phyloP scores from a whole-genome alignment of 2,113 vertebrate species.

The Pyrgilauda ruficollis region DNA sequence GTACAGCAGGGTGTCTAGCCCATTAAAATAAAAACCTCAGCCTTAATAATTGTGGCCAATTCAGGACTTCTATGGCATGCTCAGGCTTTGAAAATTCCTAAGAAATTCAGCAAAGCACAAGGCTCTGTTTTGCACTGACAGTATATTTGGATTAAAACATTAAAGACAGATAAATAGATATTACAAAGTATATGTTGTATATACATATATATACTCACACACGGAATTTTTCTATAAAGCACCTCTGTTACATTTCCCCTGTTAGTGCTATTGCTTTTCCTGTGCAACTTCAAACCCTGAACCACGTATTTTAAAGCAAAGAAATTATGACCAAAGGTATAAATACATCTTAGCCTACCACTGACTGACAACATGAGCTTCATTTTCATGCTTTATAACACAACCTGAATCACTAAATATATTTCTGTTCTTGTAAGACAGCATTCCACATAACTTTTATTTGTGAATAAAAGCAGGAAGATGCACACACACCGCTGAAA shows the following conservation, averaged over 20 bases:
- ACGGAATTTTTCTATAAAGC: not conserved
- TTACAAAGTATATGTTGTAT: not conserved
- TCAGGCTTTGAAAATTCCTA: slow-evolving; percentile 5
- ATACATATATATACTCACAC: not conserved
- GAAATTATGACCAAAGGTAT: slow-evolving; percentile 58
- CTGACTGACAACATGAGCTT: slow-evolving; percentile 60
- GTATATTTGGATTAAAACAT: slow-evolving; percentile 3
- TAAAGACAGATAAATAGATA: slow-evolving; percentile 17
- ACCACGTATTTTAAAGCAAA: slow-evolving; percentile 27
- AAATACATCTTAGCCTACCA: slow-evolving; percentile 9
- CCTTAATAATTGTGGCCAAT: not conserved
- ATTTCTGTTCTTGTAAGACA: slow-evolving; percentile 50
- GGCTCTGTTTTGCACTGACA: not conserved
- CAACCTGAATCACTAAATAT: slow-evolving; percentile 57
- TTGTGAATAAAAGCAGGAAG: slow-evolving; percentile 44
- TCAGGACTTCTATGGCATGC: not conserved
- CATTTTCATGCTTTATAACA: slow-evolving; percentile 62
- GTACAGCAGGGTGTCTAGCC: not conserved
- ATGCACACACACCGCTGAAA: not conserved
- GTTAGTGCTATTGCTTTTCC: slow-evolving; percentile 20
- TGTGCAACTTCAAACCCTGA: not conserved
- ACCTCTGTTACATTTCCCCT: slow-evolving; percentile 22
- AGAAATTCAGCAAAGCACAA: not conserved
- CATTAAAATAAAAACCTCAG: not conserved
- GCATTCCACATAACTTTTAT: slow-evolving; percentile 29